These are phyloP conservation scores for Norana najaformis DNA, from an alignment of 2,888 invertebrate species.

Conservation along the genomic window DNA sequence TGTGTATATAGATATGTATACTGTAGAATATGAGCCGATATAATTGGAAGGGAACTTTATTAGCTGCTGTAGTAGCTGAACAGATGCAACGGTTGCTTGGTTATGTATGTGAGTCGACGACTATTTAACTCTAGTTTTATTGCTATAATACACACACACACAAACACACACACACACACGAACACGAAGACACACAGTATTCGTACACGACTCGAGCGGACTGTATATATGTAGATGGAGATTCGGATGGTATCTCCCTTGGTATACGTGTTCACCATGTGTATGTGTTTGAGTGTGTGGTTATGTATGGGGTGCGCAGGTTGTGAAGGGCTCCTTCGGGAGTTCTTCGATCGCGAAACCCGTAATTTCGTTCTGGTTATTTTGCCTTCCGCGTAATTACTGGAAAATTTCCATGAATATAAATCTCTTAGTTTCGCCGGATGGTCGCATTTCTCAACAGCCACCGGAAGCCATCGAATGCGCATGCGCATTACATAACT, in stretches of 20 bases:
- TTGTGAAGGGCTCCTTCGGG: neutral
- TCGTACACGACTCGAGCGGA: no score
- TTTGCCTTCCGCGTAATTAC: neutral
- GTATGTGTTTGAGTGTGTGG: neutral
- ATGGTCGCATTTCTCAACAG: neutral
- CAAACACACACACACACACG: neutral
- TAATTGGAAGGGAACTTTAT: neutral
- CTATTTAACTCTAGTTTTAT: neutral
- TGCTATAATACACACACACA: neutral
- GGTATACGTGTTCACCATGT: no score
- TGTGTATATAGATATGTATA: neutral
- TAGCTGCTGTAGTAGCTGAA: neutral
- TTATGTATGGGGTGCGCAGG: neutral
- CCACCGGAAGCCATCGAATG: neutral
- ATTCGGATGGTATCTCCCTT: no score
- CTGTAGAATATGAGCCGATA: neutral
- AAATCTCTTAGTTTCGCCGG: neutral
- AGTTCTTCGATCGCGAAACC: neutral
- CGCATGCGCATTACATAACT: constrained; percentile 13
- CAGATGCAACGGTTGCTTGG: constrained; percentile 7
- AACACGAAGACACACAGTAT: neutral
- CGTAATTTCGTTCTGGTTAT: neutral
- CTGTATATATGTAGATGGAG: neutral
- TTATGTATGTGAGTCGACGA: neutral
- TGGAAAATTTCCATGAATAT: neutral